Evolutionary conservation across 2,113 vertebrate species (phyloP), one percentile per base, ranked within the genome.

Genomic region (Cynoglossus semilaevis): DNA sequence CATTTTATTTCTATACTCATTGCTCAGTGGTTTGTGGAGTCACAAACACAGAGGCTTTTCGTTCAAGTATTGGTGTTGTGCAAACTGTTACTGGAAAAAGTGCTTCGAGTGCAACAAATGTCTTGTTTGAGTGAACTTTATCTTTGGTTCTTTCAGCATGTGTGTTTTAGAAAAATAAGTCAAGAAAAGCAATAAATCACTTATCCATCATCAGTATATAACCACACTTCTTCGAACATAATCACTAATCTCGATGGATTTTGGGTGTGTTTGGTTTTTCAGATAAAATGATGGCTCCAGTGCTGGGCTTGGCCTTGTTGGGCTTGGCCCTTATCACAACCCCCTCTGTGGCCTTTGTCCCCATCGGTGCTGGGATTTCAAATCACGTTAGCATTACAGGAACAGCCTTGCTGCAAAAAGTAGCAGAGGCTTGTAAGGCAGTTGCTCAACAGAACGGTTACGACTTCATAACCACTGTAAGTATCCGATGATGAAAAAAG

Each of bases 321-420:
- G 10, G n/a, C 7, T 14, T 76, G 8, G 51, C 36, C 11, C 52
- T 90, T 63, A 22, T 88, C 36, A 14, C 63, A 15, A 36, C 38
- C 0, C 19, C 63, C 4, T 15, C 56, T 0, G 6, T 61, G 59
- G 83, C 87, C 44, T 91, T 91, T 77, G 34, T 77, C 16, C 60
- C 89, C 3, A 69, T 78, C 1, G 83, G 87, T 0, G 70, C 49
- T 35, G 74, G 54, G 1, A 2, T 9, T 0, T 77, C 85, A 58
- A 84, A 70, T 6, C 90, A 91, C 42, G 55, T 85, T 62, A 86
- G 61, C 68, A 90, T 91, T 36, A 90, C 88, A n/a, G 53, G 44
- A 35, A 57, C 4, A 0, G 85, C 88, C 8, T 36, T 91, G 4
- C 45, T 90, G 70, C 50, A 84, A 19, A 74, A 77, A 67, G 79